Percentiles rank a stretch among this genome's conserved stretches.
Conservation (phyloP, 2,113 vertebrate species). For the Poeciliopsis occidentalis region DNA sequence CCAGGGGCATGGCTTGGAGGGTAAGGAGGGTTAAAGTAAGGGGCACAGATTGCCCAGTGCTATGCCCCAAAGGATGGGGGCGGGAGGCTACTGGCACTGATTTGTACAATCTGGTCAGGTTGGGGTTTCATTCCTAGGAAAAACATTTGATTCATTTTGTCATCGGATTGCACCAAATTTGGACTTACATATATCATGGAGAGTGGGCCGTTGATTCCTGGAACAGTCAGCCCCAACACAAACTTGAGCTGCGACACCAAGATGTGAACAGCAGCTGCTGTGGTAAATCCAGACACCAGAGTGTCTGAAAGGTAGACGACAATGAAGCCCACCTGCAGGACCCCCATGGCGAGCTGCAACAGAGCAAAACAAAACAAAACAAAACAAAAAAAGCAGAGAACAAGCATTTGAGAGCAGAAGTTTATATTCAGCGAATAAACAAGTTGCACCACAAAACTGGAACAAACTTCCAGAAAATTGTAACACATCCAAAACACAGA, state of each 20-base stretch:
- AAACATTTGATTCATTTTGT: not conserved
- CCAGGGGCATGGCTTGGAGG: too few species aligned
- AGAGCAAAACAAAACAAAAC: not conserved
- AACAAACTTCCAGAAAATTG: too few species aligned
- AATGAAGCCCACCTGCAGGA: conserved; percentile 89
- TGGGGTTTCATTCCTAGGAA: too few species aligned
- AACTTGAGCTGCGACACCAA: conserved; percentile 95
- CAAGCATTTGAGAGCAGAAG: not conserved
- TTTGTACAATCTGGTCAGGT: too few species aligned
- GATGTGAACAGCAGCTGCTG: conserved; percentile 91
- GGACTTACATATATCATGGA: conserved; percentile 88
- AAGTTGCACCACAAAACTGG: too few species aligned
- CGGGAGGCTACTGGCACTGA: too few species aligned
- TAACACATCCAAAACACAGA: too few species aligned
- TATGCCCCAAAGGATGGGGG: too few species aligned
- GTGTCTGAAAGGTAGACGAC: conserved; percentile 91
- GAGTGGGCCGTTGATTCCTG: conserved; percentile 80
- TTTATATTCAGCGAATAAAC: too few species aligned
- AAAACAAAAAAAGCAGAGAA: not conserved
- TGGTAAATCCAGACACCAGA: conserved; percentile 92
- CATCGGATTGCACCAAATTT: not conserved
- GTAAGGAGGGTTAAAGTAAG: too few species aligned
- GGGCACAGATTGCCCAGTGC: too few species aligned
- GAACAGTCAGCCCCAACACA: conserved; percentile 85
- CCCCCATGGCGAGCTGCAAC: conserved; percentile 85